These are phyloP conservation scores for Mormoops blainvillei DNA, from an alignment of 2,113 vertebrate species.

Conservation along the genomic window DNA sequence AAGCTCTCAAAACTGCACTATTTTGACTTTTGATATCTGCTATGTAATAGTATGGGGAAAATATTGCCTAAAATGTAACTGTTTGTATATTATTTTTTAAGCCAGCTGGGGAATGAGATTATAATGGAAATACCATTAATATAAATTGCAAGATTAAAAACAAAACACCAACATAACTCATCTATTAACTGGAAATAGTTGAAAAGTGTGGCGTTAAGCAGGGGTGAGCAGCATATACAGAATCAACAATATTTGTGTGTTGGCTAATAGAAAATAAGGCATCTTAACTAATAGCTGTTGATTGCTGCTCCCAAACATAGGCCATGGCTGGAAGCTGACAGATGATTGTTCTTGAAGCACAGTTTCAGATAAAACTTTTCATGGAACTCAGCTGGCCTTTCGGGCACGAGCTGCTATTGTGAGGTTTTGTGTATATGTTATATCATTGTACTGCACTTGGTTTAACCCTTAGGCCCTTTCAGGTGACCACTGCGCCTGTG, in stretches of 20 bases:
- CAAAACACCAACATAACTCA: slow-evolving; percentile 13
- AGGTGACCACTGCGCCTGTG: not conserved
- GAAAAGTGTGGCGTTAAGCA: slow-evolving; percentile 7
- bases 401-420: slow-evolving; percentile 39
- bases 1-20: not conserved
- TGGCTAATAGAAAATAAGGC: slow-evolving; percentile 44
- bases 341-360: slow-evolving; percentile 36
- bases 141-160: slow-evolving; percentile 37
- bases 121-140: slow-evolving; percentile 12
- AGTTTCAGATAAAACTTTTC: slow-evolving; percentile 41
- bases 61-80: slow-evolving; percentile 34
- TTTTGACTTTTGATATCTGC: slow-evolving; percentile 58
- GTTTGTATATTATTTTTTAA: not conserved
- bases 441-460: slow-evolving; percentile 20
- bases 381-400: slow-evolving; percentile 19
- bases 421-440: not conserved
- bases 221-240: not conserved
- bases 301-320: slow-evolving; percentile 46
- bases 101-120: slow-evolving; percentile 38
- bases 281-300: slow-evolving; percentile 1
- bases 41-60: slow-evolving; percentile 40
- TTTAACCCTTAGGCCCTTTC: slow-evolving; percentile 28
- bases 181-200: slow-evolving; percentile 38
- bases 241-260: not conserved
- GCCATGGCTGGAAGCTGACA: not conserved